These are phyloP conservation scores for Clarias laeviceps DNA, from an alignment of 2,797 vertebrate genomes.

Conservation along the genomic window DNA sequence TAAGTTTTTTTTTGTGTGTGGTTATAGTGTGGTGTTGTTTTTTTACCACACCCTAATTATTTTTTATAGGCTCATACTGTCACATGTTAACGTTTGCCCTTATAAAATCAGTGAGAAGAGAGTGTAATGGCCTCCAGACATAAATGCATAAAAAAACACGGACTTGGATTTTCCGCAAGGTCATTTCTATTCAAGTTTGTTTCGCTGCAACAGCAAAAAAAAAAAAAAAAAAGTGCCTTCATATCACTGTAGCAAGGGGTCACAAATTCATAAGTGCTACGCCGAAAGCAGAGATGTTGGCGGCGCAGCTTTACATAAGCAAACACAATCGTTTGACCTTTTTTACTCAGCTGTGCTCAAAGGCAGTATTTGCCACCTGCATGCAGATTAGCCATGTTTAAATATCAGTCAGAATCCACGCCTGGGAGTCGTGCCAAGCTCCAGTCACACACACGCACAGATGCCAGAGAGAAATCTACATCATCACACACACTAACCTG, in stretches of 20 bases:
- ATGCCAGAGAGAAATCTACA: slow-evolving; percentile 4
- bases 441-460: neutral
- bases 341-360: neutral
- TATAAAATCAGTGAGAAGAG: neutral
- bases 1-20: too few species aligned
- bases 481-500: neutral
- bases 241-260: neutral
- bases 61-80: neutral
- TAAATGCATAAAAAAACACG: neutral
- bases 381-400: slow-evolving; percentile 29
- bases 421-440: slow-evolving; percentile 11
- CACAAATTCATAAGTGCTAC: neutral
- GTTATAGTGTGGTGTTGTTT: too few species aligned
- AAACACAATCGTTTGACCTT: slow-evolving; percentile 19
- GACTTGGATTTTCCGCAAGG: neutral
- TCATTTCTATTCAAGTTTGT: neutral
- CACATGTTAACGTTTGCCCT: neutral
- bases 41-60: neutral
- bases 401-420: slow-evolving; percentile 28
- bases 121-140: neutral
- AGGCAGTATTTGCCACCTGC: slow-evolving; percentile 5
- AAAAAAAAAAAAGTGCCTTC: neutral
- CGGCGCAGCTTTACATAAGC: slow-evolving; percentile 10
- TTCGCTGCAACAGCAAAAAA: neutral
- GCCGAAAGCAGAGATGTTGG: neutral